A percentile compares a stretch with the other conserved stretches of the same genome.
Evolutionary conservation across 2,888 invertebrate species (phyloP).

Genomic region (Stramonita haemastoma): DNA sequence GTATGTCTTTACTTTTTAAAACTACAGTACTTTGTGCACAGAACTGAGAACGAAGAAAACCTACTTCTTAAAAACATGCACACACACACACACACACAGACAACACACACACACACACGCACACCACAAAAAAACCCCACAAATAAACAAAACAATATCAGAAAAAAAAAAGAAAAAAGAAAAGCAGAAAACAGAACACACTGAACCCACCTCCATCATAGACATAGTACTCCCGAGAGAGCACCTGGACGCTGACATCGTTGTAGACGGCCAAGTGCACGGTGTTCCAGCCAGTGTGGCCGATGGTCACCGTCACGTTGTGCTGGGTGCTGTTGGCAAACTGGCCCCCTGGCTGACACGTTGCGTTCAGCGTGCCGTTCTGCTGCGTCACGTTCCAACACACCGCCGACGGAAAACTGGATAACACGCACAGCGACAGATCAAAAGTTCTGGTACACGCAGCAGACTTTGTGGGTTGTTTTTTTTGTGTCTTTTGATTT

Average conservation of each 20-base stretch:
- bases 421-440: not conserved
- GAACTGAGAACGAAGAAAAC: too few species aligned
- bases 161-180: not conserved
- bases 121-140: too few species aligned
- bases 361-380: constrained; percentile 34
- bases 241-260: constrained; percentile 49
- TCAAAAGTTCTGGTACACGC: not conserved
- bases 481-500: too few species aligned
- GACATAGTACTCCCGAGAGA: constrained; percentile 38
- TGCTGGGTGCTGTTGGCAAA: constrained; percentile 47
- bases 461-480: too few species aligned
- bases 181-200: not conserved
- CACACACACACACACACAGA: too few species aligned
- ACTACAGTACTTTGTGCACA: too few species aligned
- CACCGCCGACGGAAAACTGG: constrained; percentile 46
- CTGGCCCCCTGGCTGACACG: constrained; percentile 37
- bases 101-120: too few species aligned
- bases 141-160: too few species aligned
- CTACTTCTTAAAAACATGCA: too few species aligned
- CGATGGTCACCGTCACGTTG: constrained; percentile 40
- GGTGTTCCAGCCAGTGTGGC: constrained; percentile 45
- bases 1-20: too few species aligned
- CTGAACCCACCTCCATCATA: constrained; percentile 49
- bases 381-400: constrained; percentile 50
- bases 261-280: constrained; percentile 50